A percentile compares a stretch with the other conserved stretches of the same genome.
phyloP scores from a whole-genome alignment of 1,140 invertebrate genomes.

The Saccostrea glomerata region DNA sequence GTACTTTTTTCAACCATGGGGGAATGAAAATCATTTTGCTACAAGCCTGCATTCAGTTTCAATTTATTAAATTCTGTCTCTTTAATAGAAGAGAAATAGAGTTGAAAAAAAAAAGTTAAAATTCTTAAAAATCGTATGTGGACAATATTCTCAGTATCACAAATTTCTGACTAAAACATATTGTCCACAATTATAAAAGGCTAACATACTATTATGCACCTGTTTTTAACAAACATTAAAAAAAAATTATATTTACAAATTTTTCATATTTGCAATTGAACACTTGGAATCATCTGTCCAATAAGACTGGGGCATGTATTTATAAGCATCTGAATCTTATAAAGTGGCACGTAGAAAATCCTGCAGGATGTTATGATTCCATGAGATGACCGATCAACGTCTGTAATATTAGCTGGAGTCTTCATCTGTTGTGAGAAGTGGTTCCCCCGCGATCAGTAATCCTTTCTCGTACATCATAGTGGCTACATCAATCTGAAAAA shows the following conservation, averaged over 20 bases:
- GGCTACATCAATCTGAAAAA: constrained; percentile 81
- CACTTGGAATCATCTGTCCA: too few relatives aligned
- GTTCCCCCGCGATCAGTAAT: constrained; percentile 83
- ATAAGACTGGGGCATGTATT: too few relatives aligned
- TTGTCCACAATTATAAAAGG: neutral
- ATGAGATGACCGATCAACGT: neutral
- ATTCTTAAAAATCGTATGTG: neutral
- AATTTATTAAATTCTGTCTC: too few relatives aligned
- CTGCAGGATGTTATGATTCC: neutral
- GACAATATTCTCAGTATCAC: neutral
- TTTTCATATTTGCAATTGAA: neutral
- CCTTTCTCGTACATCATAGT: constrained; percentile 87
- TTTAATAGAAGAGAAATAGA: neutral
- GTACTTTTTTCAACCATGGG: too few relatives aligned
- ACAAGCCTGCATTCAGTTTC: too few relatives aligned
- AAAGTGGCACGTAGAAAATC: neutral
- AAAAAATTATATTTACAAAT: neutral
- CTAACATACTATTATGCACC: neutral
- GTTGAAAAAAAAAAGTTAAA: neutral
- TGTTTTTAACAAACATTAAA: neutral
- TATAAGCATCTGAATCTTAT: neutral
- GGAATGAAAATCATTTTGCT: too few relatives aligned
- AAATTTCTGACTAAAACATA: constrained; percentile 6
- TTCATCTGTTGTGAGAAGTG: constrained; percentile 77
- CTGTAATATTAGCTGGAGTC: constrained; percentile 51